Conservation (phyloP, 2,113 vertebrate genomes). For the Gallinago media region DNA sequence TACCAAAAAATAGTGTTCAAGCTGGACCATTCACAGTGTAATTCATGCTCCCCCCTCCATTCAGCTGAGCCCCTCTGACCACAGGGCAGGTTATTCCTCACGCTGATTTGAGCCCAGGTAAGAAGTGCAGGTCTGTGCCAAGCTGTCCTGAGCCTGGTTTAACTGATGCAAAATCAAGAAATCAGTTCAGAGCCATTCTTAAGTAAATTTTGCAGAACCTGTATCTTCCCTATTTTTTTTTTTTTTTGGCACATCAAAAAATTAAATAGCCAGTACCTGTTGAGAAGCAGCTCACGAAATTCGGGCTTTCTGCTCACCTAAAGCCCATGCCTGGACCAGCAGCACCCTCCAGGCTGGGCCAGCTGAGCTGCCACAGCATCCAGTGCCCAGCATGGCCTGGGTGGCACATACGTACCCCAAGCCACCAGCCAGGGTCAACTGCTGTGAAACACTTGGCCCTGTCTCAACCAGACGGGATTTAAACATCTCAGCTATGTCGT, state of each 20-base stretch:
- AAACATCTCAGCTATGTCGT: background rate
- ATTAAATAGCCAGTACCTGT: no score
- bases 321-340: background rate
- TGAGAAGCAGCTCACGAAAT: background rate
- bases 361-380: background rate
- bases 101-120: background rate
- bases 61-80: accelerated
- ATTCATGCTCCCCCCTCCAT: background rate
- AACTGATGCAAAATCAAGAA: background rate
- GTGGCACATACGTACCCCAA: accelerated
- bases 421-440: no score
- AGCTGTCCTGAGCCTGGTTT: background rate
- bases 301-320: background rate
- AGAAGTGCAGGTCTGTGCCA: background rate
- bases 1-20: background rate
- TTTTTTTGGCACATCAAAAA: background rate
- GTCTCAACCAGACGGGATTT: background rate
- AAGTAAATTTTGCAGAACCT: background rate
- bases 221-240: background rate
- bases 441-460: background rate
- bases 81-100: background rate
- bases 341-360: background rate
- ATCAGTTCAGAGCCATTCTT: background rate
- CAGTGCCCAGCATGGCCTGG: background rate
- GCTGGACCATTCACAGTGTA: accelerated